Conservation (phyloP, 2,113 vertebrate genomes). For the Lamprologus tigripictilis region DNA sequence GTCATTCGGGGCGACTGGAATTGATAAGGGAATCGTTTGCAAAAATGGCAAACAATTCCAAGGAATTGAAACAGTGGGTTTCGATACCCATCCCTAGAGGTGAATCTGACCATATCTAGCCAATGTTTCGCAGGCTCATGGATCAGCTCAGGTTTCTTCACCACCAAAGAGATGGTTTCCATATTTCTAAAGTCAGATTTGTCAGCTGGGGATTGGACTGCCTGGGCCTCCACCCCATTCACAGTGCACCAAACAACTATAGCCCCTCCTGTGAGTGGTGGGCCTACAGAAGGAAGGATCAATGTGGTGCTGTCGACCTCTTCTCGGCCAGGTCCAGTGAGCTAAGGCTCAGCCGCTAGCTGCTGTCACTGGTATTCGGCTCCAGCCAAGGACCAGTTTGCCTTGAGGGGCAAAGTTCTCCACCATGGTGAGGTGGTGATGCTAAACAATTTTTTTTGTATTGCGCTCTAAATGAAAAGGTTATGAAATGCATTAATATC, state of each 20-base stretch:
- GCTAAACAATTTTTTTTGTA: background rate
- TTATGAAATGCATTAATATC: background rate
- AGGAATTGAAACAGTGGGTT: no score
- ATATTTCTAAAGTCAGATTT: background rate
- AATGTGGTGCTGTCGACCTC: background rate
- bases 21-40: no score
- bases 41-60: no score
- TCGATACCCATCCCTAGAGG: no score
- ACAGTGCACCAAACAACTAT: background rate
- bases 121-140: background rate
- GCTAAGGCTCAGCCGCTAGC: background rate
- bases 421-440: background rate
- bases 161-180: background rate
- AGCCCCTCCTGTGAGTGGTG: background rate
- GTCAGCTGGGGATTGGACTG: background rate
- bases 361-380: background rate
- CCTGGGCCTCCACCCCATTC: background rate
- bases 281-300: background rate
- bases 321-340: background rate
- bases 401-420: background rate
- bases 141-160: background rate
- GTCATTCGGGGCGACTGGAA: no score
- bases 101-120: background rate
- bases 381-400: background rate
- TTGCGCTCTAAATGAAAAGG: background rate